These are phyloP conservation scores for Habropoda laboriosa DNA, from an alignment of 1,140 invertebrate species.

Conservation along the genomic window DNA sequence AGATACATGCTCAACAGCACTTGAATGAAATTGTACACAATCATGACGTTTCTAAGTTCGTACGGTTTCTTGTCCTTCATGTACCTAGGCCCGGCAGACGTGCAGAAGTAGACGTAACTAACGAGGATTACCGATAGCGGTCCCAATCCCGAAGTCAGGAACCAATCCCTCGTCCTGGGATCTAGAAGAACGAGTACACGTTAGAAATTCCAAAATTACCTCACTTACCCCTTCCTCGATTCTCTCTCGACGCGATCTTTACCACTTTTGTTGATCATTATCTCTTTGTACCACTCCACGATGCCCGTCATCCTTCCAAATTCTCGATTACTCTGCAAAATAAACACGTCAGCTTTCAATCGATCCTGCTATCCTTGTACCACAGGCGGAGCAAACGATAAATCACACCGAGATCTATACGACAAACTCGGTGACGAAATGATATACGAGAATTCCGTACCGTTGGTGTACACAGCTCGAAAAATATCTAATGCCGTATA, in stretches of 20 bases:
- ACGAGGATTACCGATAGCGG: slow-evolving; percentile 88
- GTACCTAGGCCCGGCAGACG: slow-evolving; percentile 88
- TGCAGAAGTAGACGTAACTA: slow-evolving; percentile 89
- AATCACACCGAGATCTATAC: neutral
- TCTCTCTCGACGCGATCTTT: slow-evolving; percentile 39
- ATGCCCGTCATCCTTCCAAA: slow-evolving; percentile 68
- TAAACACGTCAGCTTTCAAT: neutral
- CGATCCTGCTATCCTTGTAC: neutral
- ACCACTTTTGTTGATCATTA: slow-evolving; percentile 78
- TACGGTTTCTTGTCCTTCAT: slow-evolving; percentile 94
- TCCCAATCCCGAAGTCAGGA: slow-evolving; percentile 90
- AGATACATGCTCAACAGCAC: slow-evolving; percentile 88
- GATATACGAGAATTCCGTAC: neutral
- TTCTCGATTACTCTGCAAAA: slow-evolving; percentile 24
- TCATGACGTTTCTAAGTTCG: slow-evolving; percentile 88
- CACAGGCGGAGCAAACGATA: neutral
- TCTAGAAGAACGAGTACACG: slow-evolving; percentile 83
- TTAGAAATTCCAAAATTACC: too few relatives aligned
- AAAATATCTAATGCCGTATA: too few relatives aligned
- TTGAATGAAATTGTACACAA: slow-evolving; percentile 91
- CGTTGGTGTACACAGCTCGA: neutral
- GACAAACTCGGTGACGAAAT: neutral
- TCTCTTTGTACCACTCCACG: slow-evolving; percentile 75
- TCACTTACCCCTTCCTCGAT: neutral
- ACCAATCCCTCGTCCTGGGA: slow-evolving; percentile 92